These are phyloP conservation scores for Chrysocyon brachyurus DNA, from an alignment of 2,797 vertebrate species.

Conservation along the genomic window DNA sequence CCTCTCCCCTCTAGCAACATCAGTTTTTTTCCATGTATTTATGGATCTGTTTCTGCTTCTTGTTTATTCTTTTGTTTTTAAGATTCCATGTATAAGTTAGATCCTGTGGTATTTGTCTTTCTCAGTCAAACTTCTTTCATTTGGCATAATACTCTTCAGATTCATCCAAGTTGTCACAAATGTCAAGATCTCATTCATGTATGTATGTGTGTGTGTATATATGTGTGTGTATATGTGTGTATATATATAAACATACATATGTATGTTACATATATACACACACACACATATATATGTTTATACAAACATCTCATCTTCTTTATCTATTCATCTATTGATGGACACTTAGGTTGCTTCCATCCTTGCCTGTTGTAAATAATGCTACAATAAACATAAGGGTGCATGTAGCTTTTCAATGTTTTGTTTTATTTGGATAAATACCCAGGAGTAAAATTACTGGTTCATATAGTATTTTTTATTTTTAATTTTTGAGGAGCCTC, in stretches of 20 bases:
- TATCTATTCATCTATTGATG: neutral
- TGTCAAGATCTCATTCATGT: neutral
- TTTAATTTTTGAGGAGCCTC: neutral
- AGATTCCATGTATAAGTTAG: neutral
- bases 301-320: neutral
- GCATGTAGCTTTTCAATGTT: neutral
- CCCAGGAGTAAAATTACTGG: neutral
- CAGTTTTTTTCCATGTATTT: neutral
- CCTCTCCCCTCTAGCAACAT: neutral
- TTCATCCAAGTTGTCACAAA: neutral
- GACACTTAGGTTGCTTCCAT: neutral
- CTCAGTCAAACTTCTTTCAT: neutral
- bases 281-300: rapidly evolving
- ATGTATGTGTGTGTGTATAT: neutral
- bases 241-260: neutral
- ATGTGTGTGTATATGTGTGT: no score
- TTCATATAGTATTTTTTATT: neutral
- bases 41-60: neutral
- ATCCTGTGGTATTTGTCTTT: neutral
- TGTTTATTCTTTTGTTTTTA: neutral
- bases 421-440: neutral
- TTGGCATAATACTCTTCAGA: neutral
- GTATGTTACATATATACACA: rapidly evolving
- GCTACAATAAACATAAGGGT: neutral
- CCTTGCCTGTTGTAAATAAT: neutral